These are phyloP conservation scores for Eumerus sabulonum DNA, from an alignment of 2,888 invertebrate species.

Conservation along the genomic window DNA sequence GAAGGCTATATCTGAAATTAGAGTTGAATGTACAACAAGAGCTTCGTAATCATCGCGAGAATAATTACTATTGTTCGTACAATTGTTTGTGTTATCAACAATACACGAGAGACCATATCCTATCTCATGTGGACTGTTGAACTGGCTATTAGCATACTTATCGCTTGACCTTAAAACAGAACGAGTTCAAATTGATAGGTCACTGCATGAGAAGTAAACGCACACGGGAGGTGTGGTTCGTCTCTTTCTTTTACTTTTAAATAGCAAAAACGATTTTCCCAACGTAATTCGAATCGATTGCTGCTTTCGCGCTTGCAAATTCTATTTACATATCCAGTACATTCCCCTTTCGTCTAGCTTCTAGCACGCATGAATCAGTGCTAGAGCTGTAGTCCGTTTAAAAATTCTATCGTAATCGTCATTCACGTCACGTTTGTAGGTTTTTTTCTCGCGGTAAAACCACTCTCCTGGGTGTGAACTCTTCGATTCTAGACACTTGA, in stretches of 20 bases:
- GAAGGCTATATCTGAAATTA: slow-evolving; percentile 14
- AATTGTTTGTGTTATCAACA: slow-evolving; percentile 38
- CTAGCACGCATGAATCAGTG: background rate
- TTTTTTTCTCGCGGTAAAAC: no score
- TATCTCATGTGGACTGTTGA: slow-evolving; percentile 20
- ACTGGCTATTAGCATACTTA: slow-evolving; percentile 22
- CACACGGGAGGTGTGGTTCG: slow-evolving; percentile 19
- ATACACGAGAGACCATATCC: slow-evolving; percentile 4
- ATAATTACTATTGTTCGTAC: slow-evolving; percentile 15
- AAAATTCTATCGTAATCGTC: no score
- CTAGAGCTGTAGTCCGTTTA: no score
- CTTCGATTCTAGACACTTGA: no score
- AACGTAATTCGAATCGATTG: background rate
- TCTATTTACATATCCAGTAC: background rate
- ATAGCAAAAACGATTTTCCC: slow-evolving; percentile 9
- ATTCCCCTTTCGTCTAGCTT: background rate
- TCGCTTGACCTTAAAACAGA: slow-evolving; percentile 55
- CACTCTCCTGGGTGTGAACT: no score
- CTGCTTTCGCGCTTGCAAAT: background rate
- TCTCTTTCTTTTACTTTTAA: background rate
- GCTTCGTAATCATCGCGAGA: slow-evolving; percentile 40
- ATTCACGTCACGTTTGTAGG: no score
- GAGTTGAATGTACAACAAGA: slow-evolving; percentile 9
- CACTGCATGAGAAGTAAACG: slow-evolving; percentile 32
- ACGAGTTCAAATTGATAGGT: slow-evolving; percentile 48